phyloP scores from a whole-genome alignment of 2,888 invertebrate genomes.

The Sarcophaga variegata region DNA sequence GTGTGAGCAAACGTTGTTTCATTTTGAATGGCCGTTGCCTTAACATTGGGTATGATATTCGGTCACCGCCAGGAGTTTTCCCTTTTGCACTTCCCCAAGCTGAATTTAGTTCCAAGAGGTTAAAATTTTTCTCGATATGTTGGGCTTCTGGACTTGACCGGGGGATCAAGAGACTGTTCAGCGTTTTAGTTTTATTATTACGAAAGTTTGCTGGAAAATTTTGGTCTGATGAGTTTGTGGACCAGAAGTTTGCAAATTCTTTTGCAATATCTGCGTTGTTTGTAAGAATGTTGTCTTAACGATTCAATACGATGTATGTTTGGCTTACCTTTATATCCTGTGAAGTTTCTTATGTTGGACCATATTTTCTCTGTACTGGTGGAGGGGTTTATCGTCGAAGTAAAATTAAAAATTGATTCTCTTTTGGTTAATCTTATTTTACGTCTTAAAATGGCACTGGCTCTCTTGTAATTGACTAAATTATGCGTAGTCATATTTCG shows the following conservation, averaged over 20 bases:
- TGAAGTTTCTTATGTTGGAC: constrained; percentile 24
- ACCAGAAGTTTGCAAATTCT: background rate
- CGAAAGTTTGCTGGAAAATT: background rate
- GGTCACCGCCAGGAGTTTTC: background rate
- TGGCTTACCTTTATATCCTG: background rate
- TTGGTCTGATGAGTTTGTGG: background rate
- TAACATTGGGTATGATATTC: background rate
- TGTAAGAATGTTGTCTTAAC: background rate
- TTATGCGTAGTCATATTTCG: background rate
- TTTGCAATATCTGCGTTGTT: background rate
- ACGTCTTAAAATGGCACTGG: constrained; percentile 32
- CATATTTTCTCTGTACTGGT: constrained; percentile 42
- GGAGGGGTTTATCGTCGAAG: constrained; percentile 43
- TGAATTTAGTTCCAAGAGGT: background rate
- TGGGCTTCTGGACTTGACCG: background rate
- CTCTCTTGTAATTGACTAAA: constrained; percentile 42
- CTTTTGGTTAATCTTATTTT: constrained; percentile 42
- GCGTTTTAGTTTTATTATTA: background rate
- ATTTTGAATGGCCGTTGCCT: background rate
- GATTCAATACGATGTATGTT: background rate
- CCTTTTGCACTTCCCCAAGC: background rate
- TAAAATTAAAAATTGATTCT: constrained; percentile 17
- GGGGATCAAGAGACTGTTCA: background rate
- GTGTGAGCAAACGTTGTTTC: too few species aligned
- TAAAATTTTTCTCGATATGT: background rate